Conservation (phyloP, 2,113 vertebrate genomes). For the Eulacestoma nigropectus region DNA sequence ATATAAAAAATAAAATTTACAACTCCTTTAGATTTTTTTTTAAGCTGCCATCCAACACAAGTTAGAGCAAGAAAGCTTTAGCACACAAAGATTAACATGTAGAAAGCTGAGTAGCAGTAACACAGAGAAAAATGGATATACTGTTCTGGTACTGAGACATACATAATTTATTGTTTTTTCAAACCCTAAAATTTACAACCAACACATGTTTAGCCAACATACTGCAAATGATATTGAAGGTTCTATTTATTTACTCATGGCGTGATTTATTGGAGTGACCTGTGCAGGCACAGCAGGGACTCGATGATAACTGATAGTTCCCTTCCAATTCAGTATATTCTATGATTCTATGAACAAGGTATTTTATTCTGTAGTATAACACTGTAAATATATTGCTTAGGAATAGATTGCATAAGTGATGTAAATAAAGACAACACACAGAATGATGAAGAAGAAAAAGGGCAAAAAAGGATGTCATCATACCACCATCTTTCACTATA, state of each 20-base stretch:
- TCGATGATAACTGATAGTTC: accelerated
- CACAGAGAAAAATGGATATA: not conserved
- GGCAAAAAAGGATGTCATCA: not conserved
- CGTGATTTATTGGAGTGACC: not conserved
- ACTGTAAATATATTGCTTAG: not conserved
- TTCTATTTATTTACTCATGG: not conserved
- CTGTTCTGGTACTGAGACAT: not conserved
- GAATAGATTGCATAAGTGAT: not conserved
- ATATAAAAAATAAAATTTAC: not conserved
- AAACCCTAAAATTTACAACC: not conserved
- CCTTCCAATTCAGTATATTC: not conserved
- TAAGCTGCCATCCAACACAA: not conserved
- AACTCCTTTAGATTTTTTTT: not conserved
- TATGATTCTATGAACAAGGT: not conserved
- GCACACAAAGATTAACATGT: not conserved
- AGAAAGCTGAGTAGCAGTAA: not conserved
- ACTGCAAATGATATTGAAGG: not conserved
- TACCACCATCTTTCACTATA: not conserved
- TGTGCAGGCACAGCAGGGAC: not conserved
- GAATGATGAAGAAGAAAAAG: not conserved
- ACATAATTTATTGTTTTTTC: not conserved
- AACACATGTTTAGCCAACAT: not conserved
- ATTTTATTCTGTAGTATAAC: not conserved
- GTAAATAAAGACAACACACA: not conserved
- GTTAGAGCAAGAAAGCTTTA: not conserved